phyloP scores from a whole-genome alignment of 2,888 invertebrate species.

The Chironomus riparius region DNA sequence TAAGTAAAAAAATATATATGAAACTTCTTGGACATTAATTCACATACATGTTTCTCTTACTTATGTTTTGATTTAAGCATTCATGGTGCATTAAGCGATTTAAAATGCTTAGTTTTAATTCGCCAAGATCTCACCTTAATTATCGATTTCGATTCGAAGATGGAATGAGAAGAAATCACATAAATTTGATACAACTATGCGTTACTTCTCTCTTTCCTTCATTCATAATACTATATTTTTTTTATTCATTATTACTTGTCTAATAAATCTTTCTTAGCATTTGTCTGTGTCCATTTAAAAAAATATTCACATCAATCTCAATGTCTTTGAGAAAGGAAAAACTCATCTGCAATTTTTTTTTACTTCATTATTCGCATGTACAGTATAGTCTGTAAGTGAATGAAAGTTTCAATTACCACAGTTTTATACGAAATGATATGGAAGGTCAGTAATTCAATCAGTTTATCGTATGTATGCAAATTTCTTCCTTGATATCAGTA shows the following conservation, averaged over 20 bases:
- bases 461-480: no score
- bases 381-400: not conserved
- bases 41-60: not conserved
- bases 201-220: not conserved
- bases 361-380: not conserved
- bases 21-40: no score
- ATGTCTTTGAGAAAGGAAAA: not conserved
- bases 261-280: not conserved
- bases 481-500: no score
- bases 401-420: not conserved
- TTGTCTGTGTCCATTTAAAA: not conserved
- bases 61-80: not conserved
- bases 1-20: not conserved
- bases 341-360: not conserved
- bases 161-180: not conserved
- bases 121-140: not conserved
- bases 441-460: not conserved
- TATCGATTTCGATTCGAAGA: not conserved
- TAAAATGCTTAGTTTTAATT: not conserved
- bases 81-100: conserved; percentile 14
- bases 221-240: not conserved
- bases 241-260: not conserved
- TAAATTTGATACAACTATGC: not conserved
- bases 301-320: not conserved
- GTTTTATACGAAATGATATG: not conserved